phyloP scores from a whole-genome alignment of 2,113 vertebrate genomes.

The Cyprinodon brontotheroides region DNA sequence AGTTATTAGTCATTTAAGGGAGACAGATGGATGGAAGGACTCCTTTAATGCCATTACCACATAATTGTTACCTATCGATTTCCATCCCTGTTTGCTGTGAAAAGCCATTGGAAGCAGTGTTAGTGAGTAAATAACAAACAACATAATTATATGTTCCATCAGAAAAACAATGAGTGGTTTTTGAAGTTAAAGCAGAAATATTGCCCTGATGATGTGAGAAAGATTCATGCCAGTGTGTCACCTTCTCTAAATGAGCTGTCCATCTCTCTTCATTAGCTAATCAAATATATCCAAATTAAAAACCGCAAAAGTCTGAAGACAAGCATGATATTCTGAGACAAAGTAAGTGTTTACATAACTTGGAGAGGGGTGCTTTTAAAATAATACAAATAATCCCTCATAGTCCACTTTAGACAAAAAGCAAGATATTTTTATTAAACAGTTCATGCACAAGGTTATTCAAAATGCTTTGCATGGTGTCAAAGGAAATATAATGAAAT shows the following conservation, averaged over 20 bases:
- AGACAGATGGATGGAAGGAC: conserved; percentile 29
- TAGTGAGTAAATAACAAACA: not conserved
- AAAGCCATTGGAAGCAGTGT: not conserved
- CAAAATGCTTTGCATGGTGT: not conserved
- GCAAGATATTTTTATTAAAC: not conserved
- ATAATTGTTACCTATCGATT: conserved; percentile 19
- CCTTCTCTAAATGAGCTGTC: not conserved
- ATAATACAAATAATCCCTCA: not conserved
- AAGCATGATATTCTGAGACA: not conserved
- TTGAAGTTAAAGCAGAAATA: not conserved
- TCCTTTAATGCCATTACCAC: conserved; percentile 33
- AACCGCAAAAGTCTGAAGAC: not conserved
- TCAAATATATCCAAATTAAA: not conserved
- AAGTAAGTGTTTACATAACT: not conserved
- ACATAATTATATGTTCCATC: not conserved
- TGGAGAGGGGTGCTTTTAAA: not conserved
- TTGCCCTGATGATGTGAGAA: too few species aligned
- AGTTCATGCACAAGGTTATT: not conserved
- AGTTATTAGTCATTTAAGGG: conserved; percentile 50
- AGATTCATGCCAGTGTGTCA: not conserved
- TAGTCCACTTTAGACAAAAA: too few species aligned
- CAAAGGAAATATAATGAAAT: not conserved
- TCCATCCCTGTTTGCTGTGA: conserved; percentile 8
- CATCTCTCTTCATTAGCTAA: not conserved
- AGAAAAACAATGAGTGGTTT: not conserved